Base-by-base conservation (phyloP, 1,140 invertebrate species). In the Scaptomyza graminum region DNA sequence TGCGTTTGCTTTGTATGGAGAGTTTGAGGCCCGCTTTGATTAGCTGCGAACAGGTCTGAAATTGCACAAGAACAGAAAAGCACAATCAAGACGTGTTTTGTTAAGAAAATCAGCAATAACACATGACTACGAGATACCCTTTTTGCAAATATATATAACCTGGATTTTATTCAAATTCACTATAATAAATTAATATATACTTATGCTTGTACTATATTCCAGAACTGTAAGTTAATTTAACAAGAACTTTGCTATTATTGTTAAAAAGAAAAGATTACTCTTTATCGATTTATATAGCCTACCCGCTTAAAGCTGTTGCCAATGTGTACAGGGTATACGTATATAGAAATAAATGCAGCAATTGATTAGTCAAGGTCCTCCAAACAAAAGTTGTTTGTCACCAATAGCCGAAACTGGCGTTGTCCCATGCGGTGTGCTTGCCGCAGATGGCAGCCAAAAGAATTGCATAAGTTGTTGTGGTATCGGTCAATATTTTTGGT, bases 1-100 rank as follows among this genome's bases (percentile, higher is more conserved):
- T 95, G 76, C 97, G 94, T 91, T 97, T 97, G 55, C 95, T 96
- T 92, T 98, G 96, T 79, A 98, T 95, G 71, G 96, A 97, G 74
- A 97, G 93, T 93, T 98, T 98, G 78, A 98, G 93, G 78, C 94
- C 96, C 92, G 93, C 97, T 93, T 98, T 98, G 92, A 98, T 98
- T 63, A 98, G 94, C 91, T 97, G 96, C 79, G 97, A 97, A 89
- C 96, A 95, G 47, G 96, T 97, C 92, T 96, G 95, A 18, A 61
- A 64, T 41, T n/a, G 12, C 37, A n/a, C 12, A 41, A 41, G 12
- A 34, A 12, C n/a, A n/a, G 12, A n/a, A 41, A 12, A 41, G 4
- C 28, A 31, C 6, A 2, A 31, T 31, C 28, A 31, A 31, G 3
- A 41, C 37, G 37, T 41, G 37, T 41, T 41, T 3, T 12, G 8